A percentile compares a stretch with the other conserved stretches of the same genome.
Evolutionary conservation across 2,888 invertebrate genomes (phyloP).

Genomic region (Thelaira solivaga): DNA sequence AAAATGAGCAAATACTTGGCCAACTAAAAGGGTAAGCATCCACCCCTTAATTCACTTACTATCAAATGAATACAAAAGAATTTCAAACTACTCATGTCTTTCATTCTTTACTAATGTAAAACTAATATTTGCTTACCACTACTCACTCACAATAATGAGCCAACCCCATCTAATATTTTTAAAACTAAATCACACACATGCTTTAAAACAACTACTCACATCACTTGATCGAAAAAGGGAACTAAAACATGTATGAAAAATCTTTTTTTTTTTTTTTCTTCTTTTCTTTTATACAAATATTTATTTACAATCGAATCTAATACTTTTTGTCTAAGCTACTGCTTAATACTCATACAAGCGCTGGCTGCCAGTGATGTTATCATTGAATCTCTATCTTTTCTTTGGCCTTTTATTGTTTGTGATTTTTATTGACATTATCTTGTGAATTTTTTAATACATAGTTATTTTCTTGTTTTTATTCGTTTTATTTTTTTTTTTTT

Average conservation of each 20-base stretch:
- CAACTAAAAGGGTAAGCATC: no score
- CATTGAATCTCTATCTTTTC: conserved; percentile 15
- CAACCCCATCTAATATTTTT: neutral
- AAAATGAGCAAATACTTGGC: conserved; percentile 6
- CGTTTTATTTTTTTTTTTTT: conserved; percentile 8
- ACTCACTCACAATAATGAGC: neutral
- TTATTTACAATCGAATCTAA: conserved; percentile 57
- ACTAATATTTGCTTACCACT: conserved; percentile 57
- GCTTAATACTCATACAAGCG: no score
- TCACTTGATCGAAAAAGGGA: neutral
- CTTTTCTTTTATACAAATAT: no score
- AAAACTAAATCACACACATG: neutral
- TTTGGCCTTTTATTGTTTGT: conserved; percentile 48
- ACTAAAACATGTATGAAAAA: neutral
- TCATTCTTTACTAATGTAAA: conserved; percentile 49
- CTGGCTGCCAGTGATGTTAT: conserved; percentile 7
- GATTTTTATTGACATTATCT: conserved; percentile 61
- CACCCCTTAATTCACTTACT: neutral
- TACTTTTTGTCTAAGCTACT: conserved; percentile 31
- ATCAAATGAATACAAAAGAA: neutral
- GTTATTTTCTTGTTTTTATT: no score
- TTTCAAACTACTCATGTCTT: conserved; percentile 21
- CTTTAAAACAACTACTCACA: neutral
- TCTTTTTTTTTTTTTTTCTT: no score
- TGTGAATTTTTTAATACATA: conserved; percentile 25